phyloP scores from a whole-genome alignment of 2,888 invertebrate species.

The Geotrupes spiniger region DNA sequence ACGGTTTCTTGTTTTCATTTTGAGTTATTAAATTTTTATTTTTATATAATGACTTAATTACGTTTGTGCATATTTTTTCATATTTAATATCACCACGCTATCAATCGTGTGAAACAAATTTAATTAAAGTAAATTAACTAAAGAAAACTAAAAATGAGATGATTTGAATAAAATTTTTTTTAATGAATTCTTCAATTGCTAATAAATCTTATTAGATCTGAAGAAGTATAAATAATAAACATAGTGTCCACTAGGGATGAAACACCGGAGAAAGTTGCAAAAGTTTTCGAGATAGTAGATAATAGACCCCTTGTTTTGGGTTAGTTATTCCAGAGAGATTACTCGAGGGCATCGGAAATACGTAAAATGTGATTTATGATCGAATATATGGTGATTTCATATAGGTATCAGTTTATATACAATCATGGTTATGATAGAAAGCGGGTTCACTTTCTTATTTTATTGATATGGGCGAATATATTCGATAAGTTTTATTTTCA shows the following conservation, averaged over 20 bases:
- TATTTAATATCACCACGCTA: no score
- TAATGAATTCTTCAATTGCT: no score
- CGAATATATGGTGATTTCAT: constrained; percentile 39
- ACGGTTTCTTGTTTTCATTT: no score
- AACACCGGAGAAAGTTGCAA: background rate
- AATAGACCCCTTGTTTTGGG: constrained; percentile 37
- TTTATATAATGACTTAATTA: no score
- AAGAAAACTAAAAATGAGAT: no score
- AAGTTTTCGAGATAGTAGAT: constrained; percentile 23
- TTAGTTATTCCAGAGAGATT: constrained; percentile 33
- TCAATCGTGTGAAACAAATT: no score
- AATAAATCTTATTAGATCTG: constrained; percentile 14
- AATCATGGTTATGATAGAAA: constrained; percentile 22
- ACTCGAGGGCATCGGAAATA: constrained; percentile 40
- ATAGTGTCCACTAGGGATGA: constrained; percentile 12
- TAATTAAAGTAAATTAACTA: no score
- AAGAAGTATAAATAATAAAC: constrained; percentile 15
- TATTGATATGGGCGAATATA: constrained; percentile 29
- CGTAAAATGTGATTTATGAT: constrained; percentile 44
- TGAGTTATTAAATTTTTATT: no score
- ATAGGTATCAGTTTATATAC: constrained; percentile 39
- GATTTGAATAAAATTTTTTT: no score
- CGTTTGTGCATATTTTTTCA: no score
- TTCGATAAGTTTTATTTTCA: constrained; percentile 25
- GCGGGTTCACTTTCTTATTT: constrained; percentile 11